Conservation (phyloP, 2,113 vertebrate genomes). For the Podarcis cretensis region DNA sequence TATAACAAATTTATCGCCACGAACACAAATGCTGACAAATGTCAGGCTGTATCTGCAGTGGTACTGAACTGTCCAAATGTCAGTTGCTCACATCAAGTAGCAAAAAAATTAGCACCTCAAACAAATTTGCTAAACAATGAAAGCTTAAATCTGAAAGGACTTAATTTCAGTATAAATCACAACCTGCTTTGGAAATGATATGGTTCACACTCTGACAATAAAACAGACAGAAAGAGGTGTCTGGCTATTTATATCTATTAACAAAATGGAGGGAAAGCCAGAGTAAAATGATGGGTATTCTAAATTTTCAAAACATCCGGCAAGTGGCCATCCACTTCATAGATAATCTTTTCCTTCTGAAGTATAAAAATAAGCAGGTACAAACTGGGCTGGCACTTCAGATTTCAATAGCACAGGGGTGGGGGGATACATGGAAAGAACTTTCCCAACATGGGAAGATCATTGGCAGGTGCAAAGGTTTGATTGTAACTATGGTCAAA, state of each 20-base stretch:
- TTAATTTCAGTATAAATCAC: background rate
- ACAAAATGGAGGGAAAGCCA: background rate
- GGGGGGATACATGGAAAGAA: too few relatives aligned
- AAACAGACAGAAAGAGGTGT: background rate
- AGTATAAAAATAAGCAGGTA: background rate
- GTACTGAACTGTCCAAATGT: background rate
- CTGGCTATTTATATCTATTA: background rate
- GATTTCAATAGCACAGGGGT: background rate
- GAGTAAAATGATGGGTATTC: background rate
- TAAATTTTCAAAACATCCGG: background rate
- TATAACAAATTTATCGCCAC: background rate
- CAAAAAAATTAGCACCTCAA: background rate
- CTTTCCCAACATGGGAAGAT: too few relatives aligned
- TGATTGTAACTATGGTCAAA: background rate
- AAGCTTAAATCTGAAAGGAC: background rate
- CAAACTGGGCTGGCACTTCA: background rate
- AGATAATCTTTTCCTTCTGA: background rate
- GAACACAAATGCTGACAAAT: background rate
- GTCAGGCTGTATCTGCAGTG: background rate
- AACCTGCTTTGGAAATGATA: background rate
- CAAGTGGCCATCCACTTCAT: background rate
- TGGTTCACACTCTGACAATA: background rate
- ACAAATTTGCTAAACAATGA: background rate
- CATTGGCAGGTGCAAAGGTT: background rate
- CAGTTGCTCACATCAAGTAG: background rate